A percentile compares a stretch with the other conserved stretches of the same genome.
Conservation (phyloP, 2,797 vertebrate genomes). For the Phaenicophaeus curvirostris region DNA sequence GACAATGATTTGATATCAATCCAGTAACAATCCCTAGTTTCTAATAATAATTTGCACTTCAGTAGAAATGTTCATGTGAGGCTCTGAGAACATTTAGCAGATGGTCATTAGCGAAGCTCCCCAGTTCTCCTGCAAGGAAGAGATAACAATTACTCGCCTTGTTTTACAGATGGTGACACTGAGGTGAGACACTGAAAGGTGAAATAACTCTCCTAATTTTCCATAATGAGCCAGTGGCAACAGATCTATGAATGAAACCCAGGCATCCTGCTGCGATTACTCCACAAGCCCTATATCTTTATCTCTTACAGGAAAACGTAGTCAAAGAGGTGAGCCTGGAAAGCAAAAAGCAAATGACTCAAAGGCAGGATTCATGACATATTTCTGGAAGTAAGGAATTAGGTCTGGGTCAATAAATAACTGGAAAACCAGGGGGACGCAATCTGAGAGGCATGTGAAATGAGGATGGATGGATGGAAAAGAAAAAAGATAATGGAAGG, state of each 20-base stretch:
- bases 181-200: conserved; percentile 66
- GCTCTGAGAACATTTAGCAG: conserved; percentile 67
- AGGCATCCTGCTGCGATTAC: conserved; percentile 53
- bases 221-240: conserved; percentile 53
- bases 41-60: conserved; percentile 74
- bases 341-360: conserved; percentile 45
- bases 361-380: conserved; percentile 61
- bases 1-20: conserved; percentile 72
- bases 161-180: conserved; percentile 60
- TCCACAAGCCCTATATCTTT: conserved; percentile 31
- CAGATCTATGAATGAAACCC: conserved; percentile 63
- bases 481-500: conserved; percentile 67
- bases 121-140: conserved; percentile 62
- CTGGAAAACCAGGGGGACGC: conserved; percentile 50
- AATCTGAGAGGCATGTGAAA: conserved; percentile 61
- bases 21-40: conserved; percentile 72
- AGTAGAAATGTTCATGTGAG: conserved; percentile 66
- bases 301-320: conserved; percentile 49
- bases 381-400: conserved; percentile 68
- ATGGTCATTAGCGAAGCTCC: conserved; percentile 53
- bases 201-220: conserved; percentile 54
- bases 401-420: conserved; percentile 67
- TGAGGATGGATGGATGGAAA: conserved; percentile 57
- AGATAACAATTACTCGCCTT: conserved; percentile 63
- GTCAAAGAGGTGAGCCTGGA: conserved; percentile 64